These are phyloP conservation scores for Penelope pileata DNA, from an alignment of 2,113 vertebrate genomes.

Conservation along the genomic window DNA sequence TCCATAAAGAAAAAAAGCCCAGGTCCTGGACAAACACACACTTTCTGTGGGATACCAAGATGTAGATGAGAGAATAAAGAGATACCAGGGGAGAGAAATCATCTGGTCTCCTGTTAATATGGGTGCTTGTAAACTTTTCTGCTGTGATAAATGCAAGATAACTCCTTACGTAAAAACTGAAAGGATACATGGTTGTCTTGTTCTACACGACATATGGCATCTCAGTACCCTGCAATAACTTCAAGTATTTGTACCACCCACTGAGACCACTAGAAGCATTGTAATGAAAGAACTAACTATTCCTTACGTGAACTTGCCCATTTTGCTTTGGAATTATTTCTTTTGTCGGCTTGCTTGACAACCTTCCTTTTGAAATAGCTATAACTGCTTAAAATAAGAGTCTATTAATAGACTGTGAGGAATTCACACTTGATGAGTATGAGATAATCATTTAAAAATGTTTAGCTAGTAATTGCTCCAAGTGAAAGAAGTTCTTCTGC, in stretches of 20 bases:
- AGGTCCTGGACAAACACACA: neutral
- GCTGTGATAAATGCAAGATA: neutral
- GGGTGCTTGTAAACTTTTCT: neutral
- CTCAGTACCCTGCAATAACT: neutral
- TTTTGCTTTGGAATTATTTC: neutral
- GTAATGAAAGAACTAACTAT: neutral
- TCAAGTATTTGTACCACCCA: neutral
- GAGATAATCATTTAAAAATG: neutral
- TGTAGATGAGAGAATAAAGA: neutral
- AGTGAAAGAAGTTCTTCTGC: neutral
- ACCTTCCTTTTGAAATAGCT: neutral
- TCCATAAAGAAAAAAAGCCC: neutral
- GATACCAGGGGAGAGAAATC: neutral
- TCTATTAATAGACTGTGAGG: neutral
- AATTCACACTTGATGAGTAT: neutral
- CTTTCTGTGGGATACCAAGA: neutral
- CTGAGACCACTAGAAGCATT: neutral
- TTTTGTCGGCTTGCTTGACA: neutral
- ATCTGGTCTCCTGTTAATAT: neutral
- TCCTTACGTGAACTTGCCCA: fast-evolving
- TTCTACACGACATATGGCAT: neutral
- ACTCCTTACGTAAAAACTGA: neutral
- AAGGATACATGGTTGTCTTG: neutral
- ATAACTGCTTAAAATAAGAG: neutral
- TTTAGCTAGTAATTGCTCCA: neutral